Evolutionary conservation across 2,888 invertebrate species (phyloP).

Genomic region (Bellardia bayeri): DNA sequence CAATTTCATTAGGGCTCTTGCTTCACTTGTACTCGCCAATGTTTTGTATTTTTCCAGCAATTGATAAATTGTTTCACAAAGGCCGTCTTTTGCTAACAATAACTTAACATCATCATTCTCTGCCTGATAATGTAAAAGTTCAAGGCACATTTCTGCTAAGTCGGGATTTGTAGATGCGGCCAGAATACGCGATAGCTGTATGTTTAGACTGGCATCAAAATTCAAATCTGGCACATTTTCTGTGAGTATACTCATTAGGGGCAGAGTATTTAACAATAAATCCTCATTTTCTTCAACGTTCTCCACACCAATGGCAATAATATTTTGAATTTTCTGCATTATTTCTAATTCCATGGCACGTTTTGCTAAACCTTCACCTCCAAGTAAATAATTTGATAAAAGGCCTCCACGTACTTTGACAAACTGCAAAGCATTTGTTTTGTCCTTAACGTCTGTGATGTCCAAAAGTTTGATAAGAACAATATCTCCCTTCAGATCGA

Average conservation of each 20-base stretch:
- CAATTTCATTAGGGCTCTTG: constrained; percentile 89
- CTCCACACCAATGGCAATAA: constrained; percentile 85
- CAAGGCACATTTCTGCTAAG: constrained; percentile 90
- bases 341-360: constrained; percentile 86
- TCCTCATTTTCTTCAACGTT: constrained; percentile 86
- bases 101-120: constrained; percentile 92
- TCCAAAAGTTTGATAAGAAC: constrained; percentile 84
- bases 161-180: constrained; percentile 88
- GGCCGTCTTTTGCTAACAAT: constrained; percentile 89
- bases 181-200: constrained; percentile 87
- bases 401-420: constrained; percentile 90
- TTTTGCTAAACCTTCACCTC: constrained; percentile 88
- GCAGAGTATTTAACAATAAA: constrained; percentile 85
- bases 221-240: constrained; percentile 87
- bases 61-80: constrained; percentile 90
- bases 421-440: constrained; percentile 85
- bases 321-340: constrained; percentile 85
- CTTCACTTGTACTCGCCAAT: constrained; percentile 87
- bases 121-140: constrained; percentile 90
- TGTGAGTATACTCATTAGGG: constrained; percentile 87
- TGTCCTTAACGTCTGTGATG: constrained; percentile 78
- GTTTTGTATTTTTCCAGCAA: constrained; percentile 89
- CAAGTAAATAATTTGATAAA: constrained; percentile 91
- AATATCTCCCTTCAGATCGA: constrained; percentile 85
- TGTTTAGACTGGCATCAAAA: constrained; percentile 86